A percentile compares a stretch with the other conserved stretches of the same genome.
These are phyloP conservation scores for Anas platyrhynchos DNA, from an alignment of 2,113 vertebrate species.

Conservation along the genomic window DNA sequence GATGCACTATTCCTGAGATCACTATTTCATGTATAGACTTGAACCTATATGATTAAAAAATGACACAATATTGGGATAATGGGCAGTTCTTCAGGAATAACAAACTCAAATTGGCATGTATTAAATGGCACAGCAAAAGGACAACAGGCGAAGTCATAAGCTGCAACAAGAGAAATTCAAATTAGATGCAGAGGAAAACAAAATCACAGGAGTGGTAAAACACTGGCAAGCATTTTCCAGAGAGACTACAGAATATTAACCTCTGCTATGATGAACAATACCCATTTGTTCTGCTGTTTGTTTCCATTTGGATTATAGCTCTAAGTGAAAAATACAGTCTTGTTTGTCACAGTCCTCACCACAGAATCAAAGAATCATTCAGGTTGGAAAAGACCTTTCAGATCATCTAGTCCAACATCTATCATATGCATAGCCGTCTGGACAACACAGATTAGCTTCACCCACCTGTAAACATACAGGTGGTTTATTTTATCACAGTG, in stretches of 20 bases:
- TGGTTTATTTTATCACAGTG: neutral
- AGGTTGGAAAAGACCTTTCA: too few species aligned
- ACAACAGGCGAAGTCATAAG: neutral
- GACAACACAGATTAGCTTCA: neutral
- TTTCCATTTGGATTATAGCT: neutral
- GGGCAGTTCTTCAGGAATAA: neutral
- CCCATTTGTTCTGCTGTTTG: neutral
- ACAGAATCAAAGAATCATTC: too few species aligned
- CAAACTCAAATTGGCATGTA: neutral
- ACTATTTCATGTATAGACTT: neutral
- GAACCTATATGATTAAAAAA: neutral
- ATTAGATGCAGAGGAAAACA: neutral
- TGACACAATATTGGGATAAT: neutral
- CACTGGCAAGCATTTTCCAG: neutral
- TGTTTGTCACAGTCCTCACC: neutral
- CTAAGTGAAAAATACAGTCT: neutral
- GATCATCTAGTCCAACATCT: too few species aligned
- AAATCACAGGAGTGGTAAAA: neutral
- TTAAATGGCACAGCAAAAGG: neutral
- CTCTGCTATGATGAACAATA: neutral
- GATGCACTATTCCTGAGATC: neutral
- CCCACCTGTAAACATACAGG: neutral
- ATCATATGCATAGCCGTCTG: neutral
- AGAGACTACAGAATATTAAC: neutral
- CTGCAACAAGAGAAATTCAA: neutral